Evolutionary conservation across 2,113 vertebrate species (phyloP), one percentile per base, ranked within the genome.

Genomic region (Corvus moneduloides): DNA sequence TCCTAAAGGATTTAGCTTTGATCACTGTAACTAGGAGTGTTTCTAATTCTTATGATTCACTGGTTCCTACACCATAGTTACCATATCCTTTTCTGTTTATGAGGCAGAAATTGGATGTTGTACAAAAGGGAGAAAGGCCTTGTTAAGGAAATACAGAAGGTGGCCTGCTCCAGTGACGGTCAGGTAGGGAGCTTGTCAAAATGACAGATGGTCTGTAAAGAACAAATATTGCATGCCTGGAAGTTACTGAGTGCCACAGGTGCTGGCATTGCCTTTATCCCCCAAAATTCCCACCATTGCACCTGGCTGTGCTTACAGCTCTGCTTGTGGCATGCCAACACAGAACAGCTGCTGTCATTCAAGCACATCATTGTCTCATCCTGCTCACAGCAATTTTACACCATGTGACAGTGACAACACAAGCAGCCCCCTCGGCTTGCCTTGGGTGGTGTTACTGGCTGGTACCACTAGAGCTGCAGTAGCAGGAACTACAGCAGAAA

Each of bases 1-100:
- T 98, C 97, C 97, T 97, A 96, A 96, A 97, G 97, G 98, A 98
- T 98, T 98, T 98, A 96, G 94, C 96, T 98, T 96, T 97, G 96
- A 96, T 97, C 96, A 72, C 73, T 63, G 48, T 94, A 93, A 95
- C 94, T 80, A 96, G 82, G 81, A 97, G 88, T 91, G 84, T 91
- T 97, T 96, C 11, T 63, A 93, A 97, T 97, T 97, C 81, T 96
- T 94, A 72, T 49, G 92, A 83, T 91, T 96, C 95, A 75, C 87
- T 95, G 92, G 78, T 90, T 91, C 94, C 84, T 80, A 86, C 92
- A 72, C 74, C 71, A 33, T 49, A 96, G 94, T 96, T 96, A 90
- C 83, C 13, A 4, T n/a, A 66, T 51, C 91, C 67, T 92, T 81
- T 41, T 52, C 74, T 74, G 74, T 79, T 75, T 46, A 37, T 48